Percentiles rank a stretch among this genome's conserved stretches.
These are phyloP conservation scores for Cairina moschata DNA, from an alignment of 2,113 vertebrate species.

Conservation along the genomic window DNA sequence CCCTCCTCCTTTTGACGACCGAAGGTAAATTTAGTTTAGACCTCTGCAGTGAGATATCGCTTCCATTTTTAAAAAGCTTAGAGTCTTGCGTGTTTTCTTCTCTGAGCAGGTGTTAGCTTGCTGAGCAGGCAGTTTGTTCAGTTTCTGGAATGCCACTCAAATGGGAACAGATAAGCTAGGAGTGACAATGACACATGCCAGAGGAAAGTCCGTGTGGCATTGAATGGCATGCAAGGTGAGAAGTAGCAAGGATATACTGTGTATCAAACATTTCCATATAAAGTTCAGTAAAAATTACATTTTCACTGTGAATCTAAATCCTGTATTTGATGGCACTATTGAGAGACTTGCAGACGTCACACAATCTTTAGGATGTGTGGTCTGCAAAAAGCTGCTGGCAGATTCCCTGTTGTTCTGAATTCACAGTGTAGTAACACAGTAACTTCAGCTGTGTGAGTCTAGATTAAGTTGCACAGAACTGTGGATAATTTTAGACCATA, in stretches of 20 bases:
- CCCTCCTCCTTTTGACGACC: conserved; percentile 78
- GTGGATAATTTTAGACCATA: background rate
- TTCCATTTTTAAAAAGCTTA: background rate
- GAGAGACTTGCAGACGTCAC: rapidly evolving
- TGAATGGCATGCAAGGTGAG: background rate
- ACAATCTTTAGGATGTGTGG: background rate
- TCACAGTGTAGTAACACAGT: background rate
- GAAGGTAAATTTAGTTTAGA: conserved; percentile 76
- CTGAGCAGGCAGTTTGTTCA: background rate
- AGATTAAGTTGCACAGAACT: background rate
- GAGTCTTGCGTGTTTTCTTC: background rate
- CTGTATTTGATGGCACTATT: background rate
- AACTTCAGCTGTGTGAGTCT: background rate
- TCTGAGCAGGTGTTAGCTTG: background rate
- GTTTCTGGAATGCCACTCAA: background rate
- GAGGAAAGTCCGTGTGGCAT: background rate
- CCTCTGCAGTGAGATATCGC: background rate
- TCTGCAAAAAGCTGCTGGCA: background rate
- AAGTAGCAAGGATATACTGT: background rate
- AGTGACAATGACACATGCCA: rapidly evolving
- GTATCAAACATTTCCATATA: background rate
- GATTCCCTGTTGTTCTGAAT: background rate
- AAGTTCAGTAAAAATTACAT: background rate
- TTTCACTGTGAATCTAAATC: no score
- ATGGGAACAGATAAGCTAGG: background rate